Evolutionary conservation across 1,140 invertebrate genomes (phyloP).

Genomic region (Solenopsis invicta): DNA sequence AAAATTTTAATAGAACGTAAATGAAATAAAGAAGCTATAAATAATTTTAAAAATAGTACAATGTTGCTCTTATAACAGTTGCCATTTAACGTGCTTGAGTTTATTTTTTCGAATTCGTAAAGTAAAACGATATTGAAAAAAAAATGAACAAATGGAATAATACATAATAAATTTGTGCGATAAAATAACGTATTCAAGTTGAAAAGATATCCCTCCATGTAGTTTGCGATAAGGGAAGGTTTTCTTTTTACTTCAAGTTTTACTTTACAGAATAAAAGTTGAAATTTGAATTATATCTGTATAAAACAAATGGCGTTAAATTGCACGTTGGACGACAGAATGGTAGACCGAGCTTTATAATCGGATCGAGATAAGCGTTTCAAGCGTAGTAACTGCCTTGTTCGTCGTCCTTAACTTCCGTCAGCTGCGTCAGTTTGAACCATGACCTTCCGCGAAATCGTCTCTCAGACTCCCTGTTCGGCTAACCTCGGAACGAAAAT

Average conservation of each 20-base stretch:
- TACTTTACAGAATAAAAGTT: not conserved
- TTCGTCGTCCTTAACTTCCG: constrained; percentile 38
- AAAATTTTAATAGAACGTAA: not conserved
- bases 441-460: constrained; percentile 73
- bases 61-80: not conserved
- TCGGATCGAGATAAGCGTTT: constrained; percentile 64
- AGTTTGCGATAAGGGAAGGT: not conserved
- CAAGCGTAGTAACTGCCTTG: constrained; percentile 36
- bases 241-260: constrained; percentile 3
- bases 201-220: not conserved
- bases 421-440: constrained; percentile 67
- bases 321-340: not conserved
- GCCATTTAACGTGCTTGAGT: not conserved
- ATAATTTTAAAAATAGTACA: not conserved
- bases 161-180: not conserved
- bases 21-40: not conserved
- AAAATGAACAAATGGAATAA: not conserved
- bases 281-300: not conserved
- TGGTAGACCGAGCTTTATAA: constrained; percentile 25
- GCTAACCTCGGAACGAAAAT: constrained; percentile 41
- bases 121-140: not conserved
- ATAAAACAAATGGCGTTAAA: not conserved
- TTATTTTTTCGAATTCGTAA: constrained; percentile 6
- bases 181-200: not conserved
- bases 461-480: not conserved